A percentile compares a stretch with the other conserved stretches of the same genome.
phyloP scores from a whole-genome alignment of 2,797 vertebrate species.

The Mormyrus hasselquistii region DNA sequence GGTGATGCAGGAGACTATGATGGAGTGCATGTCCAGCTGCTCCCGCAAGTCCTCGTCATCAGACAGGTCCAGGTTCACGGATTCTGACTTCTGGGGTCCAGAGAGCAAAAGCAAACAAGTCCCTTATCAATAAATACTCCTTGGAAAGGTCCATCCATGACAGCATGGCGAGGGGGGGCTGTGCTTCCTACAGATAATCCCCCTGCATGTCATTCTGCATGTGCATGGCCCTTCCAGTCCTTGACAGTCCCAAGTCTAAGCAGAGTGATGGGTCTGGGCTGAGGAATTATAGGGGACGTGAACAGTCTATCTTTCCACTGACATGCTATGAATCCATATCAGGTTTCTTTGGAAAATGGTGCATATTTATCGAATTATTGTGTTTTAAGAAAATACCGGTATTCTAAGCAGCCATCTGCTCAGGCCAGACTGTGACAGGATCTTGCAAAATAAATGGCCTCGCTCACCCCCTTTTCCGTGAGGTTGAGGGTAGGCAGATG shows the following conservation, averaged over 20 bases:
- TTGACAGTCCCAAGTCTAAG: not conserved
- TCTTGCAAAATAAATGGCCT: not conserved
- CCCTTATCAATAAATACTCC: not conserved
- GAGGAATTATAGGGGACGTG: not conserved
- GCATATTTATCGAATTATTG: not conserved
- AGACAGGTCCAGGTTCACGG: constrained; percentile 80
- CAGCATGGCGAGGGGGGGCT: not conserved
- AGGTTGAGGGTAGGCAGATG: constrained; percentile 91
- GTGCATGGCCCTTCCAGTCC: not conserved
- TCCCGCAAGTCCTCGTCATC: constrained; percentile 95
- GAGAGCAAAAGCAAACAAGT: not conserved
- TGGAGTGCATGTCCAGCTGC: constrained; percentile 96
- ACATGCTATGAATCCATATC: not conserved
- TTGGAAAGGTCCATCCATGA: not conserved
- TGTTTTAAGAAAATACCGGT: not conserved
- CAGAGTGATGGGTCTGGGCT: not conserved
- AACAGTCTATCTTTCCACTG: not conserved
- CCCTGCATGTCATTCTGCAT: not conserved
- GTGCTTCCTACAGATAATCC: not conserved
- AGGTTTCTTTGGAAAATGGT: not conserved
- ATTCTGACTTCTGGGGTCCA: constrained; percentile 60
- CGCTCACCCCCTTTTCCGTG: constrained; percentile 77
- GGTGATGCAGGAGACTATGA: constrained; percentile 88
- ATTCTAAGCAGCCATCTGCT: not conserved
- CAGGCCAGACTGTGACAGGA: not conserved